These are phyloP conservation scores for Brachystomella parvula DNA, from an alignment of 1,140 invertebrate species.

Conservation along the genomic window DNA sequence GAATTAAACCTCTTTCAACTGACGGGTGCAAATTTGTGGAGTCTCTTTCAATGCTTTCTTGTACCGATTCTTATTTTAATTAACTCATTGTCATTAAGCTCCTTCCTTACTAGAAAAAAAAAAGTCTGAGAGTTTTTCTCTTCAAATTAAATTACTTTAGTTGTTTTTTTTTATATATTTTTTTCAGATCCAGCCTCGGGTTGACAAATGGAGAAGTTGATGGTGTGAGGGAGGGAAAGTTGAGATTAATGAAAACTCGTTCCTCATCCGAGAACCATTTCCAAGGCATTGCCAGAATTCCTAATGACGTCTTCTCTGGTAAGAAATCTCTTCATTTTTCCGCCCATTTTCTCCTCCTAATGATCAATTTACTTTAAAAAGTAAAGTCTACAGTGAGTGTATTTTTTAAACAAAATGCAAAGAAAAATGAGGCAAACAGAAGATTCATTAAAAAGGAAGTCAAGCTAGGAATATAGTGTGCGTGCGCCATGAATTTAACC, in stretches of 20 bases:
- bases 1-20: too few species aligned
- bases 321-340: too few species aligned
- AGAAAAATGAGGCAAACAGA: too few species aligned
- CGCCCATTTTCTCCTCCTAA: too few species aligned
- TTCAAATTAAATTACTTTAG: not conserved
- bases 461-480: too few species aligned
- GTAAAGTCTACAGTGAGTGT: too few species aligned
- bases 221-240: not conserved
- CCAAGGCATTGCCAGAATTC: not conserved
- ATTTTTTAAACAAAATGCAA: too few species aligned
- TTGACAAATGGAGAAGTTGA: not conserved
- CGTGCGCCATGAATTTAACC: too few species aligned
- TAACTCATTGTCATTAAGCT: not conserved
- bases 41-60: too few species aligned
- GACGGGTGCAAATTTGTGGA: too few species aligned
- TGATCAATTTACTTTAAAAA: not conserved
- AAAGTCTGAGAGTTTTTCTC: not conserved
- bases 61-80: not conserved
- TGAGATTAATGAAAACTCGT: not conserved
- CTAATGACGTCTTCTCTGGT: slow-evolving; percentile 4
- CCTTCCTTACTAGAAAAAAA: not conserved
- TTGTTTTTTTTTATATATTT: not conserved
- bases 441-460: too few species aligned
- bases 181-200: not conserved
- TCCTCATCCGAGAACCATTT: not conserved